Base-by-base conservation (phyloP, 2,797 vertebrate genomes). In the Myotis planiceps region DNA sequence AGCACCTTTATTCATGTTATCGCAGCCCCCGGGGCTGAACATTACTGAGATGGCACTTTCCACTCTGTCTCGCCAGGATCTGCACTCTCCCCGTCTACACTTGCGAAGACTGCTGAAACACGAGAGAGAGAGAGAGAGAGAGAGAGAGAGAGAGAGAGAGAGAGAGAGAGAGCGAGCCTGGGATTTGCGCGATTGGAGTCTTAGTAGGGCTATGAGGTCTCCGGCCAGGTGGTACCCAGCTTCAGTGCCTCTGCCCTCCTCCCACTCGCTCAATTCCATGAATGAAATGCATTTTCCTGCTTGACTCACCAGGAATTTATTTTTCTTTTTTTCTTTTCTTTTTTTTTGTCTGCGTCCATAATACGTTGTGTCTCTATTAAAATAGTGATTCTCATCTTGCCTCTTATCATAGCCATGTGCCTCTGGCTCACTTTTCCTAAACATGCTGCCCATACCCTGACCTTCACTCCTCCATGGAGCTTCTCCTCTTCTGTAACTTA, bases 281-380 rank as follows among this genome's bases (percentile, higher is more conserved):
- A 87, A 47, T 65, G 66, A 27, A 93, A 60, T 53, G 37, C 32
- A 23, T 72, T 93, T 65, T 39, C 37, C 69, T 79, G 58, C 21
- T 60, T 27, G n/a, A 75, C 80, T 84, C 68, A 37, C 71, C 72
- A 84, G 84, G 49, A 65, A 65, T 83, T 60, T 53, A 2, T 34
- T 23, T 79, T 96, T 81, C 34, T 69, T 37, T 74, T 68, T 88
- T 63, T 93, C n/a, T n/a, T n/a, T n/a, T n/a, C n/a, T 68, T 76
- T 65, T 12, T 74, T 85, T 72, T 88, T 76, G 15, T 49, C 10
- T 84, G 47, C 45, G 55, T 93, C 55, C 49, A 29, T 29, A 69
- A 8, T 69, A 65, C 45, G 29, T 53, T 78, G 65, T 58, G 14
- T n/a, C 55, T 49, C 74, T 65, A 23, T 94, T 90, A 89, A 94